A percentile compares a stretch with the other conserved stretches of the same genome.
These are phyloP conservation scores for Epinephelus malabaricus DNA, from an alignment of 2,797 vertebrate species.

Conservation along the genomic window DNA sequence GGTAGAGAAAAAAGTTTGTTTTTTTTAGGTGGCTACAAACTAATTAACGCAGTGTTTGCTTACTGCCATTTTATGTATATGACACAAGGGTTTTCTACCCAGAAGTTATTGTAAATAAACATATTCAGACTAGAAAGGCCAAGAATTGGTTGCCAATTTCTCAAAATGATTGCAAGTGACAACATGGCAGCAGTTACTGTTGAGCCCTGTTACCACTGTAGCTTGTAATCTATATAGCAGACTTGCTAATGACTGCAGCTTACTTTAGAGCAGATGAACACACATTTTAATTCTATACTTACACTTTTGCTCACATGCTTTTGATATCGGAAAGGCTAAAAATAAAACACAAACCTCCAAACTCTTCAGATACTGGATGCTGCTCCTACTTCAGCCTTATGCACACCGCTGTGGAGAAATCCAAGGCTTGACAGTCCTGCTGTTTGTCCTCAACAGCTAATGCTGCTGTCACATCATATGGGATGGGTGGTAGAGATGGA, in stretches of 20 bases:
- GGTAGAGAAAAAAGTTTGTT: slow-evolving; percentile 55
- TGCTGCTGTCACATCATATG: not conserved
- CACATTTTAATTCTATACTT: not conserved
- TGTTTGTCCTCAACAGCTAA: not conserved
- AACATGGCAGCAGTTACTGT: too few species aligned
- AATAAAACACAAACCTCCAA: not conserved
- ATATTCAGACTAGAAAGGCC: too few species aligned
- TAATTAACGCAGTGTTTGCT: too few species aligned
- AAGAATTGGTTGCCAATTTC: too few species aligned
- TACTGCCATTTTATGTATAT: too few species aligned
- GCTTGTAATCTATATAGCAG: too few species aligned
- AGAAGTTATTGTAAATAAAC: too few species aligned
- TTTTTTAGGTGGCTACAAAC: not conserved
- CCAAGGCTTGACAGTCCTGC: not conserved
- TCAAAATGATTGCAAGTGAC: too few species aligned
- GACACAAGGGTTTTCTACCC: too few species aligned
- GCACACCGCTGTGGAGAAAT: not conserved
- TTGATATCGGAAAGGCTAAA: not conserved
- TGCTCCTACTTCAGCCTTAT: not conserved
- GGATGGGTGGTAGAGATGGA: not conserved
- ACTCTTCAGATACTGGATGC: not conserved
- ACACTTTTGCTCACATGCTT: not conserved
- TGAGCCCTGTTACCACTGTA: not conserved
- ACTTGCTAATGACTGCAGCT: too few species aligned
- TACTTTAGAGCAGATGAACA: not conserved